Evolutionary conservation across 2,888 invertebrate genomes (phyloP).

Genomic region (Lamellibrachia columna): DNA sequence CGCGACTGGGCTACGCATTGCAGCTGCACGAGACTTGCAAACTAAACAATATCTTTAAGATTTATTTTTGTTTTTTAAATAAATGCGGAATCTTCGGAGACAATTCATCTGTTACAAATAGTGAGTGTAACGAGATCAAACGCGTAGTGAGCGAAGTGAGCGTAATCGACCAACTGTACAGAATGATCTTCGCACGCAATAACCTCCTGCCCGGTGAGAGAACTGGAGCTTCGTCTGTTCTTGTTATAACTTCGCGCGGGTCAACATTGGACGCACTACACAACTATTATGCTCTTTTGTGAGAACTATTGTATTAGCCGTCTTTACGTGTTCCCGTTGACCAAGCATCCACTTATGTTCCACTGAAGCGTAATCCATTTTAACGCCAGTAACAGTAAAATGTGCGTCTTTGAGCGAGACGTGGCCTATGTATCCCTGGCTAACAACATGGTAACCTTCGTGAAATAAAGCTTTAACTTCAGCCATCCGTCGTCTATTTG

Average conservation of each 20-base stretch:
- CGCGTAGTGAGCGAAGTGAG: neutral
- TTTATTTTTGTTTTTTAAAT: neutral
- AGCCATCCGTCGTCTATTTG: neutral
- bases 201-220: neutral
- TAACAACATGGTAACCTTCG: neutral
- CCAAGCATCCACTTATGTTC: neutral
- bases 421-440: neutral
- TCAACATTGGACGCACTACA: neutral
- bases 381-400: too few species aligned
- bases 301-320: neutral
- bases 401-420: neutral
- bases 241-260: neutral
- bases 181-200: neutral
- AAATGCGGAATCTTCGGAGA: neutral
- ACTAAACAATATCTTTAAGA: neutral
- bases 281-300: neutral
- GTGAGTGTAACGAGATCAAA: neutral
- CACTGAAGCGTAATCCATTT: too few species aligned
- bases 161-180: neutral
- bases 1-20: neutral
- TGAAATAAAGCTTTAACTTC: neutral
- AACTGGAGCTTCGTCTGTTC: neutral
- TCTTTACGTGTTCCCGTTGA: neutral
- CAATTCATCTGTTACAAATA: neutral
- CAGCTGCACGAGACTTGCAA: neutral